A percentile compares a stretch with the other conserved stretches of the same genome.
Evolutionary conservation across 2,113 vertebrate species (phyloP).

Genomic region (Lathamus discolor): DNA sequence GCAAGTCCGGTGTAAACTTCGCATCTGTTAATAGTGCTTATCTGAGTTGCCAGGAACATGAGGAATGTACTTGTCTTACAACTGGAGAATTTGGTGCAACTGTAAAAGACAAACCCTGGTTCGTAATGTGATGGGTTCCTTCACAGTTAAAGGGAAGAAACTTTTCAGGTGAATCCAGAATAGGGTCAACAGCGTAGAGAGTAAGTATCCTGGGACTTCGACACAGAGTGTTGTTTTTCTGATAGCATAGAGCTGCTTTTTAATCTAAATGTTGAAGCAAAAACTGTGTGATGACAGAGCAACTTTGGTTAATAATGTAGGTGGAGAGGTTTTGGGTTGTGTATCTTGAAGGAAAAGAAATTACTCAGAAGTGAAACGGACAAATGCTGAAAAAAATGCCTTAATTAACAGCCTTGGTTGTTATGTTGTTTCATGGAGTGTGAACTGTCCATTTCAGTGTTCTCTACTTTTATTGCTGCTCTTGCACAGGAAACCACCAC

Average conservation of each 20-base stretch:
- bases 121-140: background rate
- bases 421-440: background rate
- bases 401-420: background rate
- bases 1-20: background rate
- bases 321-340: background rate
- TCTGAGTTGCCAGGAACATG: background rate
- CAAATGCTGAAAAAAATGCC: background rate
- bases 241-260: rapidly evolving
- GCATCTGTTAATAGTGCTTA: background rate
- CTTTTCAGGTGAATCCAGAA: background rate
- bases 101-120: background rate
- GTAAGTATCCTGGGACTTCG: background rate
- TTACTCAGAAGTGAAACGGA: background rate
- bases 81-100: background rate
- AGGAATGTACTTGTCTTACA: background rate
- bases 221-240: background rate
- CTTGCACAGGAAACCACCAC: background rate
- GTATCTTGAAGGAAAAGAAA: background rate
- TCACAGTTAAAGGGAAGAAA: background rate
- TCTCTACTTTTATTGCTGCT: background rate
- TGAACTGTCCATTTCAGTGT: background rate
- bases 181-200: no score
- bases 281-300: background rate
- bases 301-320: background rate
- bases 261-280: background rate